These are phyloP conservation scores for Pan paniscus DNA, from an alignment of 2,113 vertebrate species.

Conservation along the genomic window DNA sequence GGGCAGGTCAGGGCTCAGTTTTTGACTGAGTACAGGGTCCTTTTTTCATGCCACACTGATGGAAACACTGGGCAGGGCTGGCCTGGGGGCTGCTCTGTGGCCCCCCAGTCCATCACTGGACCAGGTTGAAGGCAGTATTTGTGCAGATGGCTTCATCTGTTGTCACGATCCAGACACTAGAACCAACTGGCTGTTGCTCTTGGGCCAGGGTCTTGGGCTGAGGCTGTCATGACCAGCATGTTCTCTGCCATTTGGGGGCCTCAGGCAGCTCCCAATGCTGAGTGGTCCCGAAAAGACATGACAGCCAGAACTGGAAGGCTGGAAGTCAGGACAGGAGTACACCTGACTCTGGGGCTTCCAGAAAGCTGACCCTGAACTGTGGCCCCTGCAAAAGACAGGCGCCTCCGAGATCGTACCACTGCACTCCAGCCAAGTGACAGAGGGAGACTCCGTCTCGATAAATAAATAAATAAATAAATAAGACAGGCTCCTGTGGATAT, in stretches of 20 bases:
- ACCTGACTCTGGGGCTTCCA: neutral
- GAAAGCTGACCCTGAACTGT: too few relatives aligned
- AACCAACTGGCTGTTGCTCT: constrained; percentile 43
- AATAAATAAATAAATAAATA: too few relatives aligned
- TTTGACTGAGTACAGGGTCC: too few relatives aligned
- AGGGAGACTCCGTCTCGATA: too few relatives aligned
- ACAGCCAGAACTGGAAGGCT: neutral
- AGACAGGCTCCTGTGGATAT: accelerated
- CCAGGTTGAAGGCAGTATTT: neutral
- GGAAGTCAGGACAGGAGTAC: neutral
- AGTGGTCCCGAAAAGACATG: constrained; percentile 35
- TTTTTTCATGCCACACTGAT: too few relatives aligned
- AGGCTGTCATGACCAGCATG: neutral
- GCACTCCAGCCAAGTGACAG: too few relatives aligned
- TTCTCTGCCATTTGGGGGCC: neutral
- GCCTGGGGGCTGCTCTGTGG: neutral
- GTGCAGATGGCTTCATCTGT: neutral
- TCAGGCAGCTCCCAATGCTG: neutral
- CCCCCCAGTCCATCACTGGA: neutral
- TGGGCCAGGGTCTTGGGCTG: constrained; percentile 52
- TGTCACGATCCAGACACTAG: neutral
- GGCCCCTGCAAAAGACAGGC: too few relatives aligned
- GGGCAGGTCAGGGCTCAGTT: neutral
- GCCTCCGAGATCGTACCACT: too few relatives aligned
- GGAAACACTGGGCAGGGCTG: neutral